These are phyloP conservation scores for Antheraea mylitta DNA, from an alignment of 1,140 invertebrate genomes.

Conservation along the genomic window DNA sequence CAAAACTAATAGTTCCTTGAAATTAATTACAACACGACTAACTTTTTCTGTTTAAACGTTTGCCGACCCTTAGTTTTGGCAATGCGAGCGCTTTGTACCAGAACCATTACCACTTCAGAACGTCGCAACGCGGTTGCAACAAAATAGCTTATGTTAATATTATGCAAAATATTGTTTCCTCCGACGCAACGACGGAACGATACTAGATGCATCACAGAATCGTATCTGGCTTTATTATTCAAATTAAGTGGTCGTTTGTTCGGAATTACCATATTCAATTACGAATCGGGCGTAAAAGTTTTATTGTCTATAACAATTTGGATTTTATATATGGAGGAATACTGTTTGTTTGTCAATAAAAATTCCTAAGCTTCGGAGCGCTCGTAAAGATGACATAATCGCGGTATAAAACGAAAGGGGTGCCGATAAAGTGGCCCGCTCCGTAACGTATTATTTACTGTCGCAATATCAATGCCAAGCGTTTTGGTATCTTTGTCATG, in stretches of 20 bases:
- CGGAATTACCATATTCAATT: conserved; percentile 20
- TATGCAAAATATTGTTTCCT: conserved; percentile 1
- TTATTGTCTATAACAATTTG: conserved; percentile 17
- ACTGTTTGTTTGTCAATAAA: conserved; percentile 43
- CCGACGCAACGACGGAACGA: neutral
- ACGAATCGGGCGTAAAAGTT: conserved; percentile 15
- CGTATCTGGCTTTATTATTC: conserved; percentile 10
- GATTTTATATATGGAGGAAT: conserved; percentile 20
- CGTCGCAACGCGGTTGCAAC: neutral
- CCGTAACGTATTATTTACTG: conserved; percentile 61
- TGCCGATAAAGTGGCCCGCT: conserved; percentile 52
- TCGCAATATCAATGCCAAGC: conserved; percentile 47
- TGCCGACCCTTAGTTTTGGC: no score
- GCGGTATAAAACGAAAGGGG: conserved; percentile 54
- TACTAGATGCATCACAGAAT: neutral
- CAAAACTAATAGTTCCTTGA: no score
- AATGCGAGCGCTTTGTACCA: no score
- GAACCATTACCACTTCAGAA: neutral
- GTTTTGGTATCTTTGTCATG: conserved; percentile 19
- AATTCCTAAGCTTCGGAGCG: conserved; percentile 36
- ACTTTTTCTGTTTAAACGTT: no score
- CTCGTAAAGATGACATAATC: conserved; percentile 61
- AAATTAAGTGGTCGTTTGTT: conserved; percentile 12
- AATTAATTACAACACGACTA: no score
- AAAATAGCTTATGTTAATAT: conserved; percentile 1